Evolutionary conservation across 1,140 invertebrate genomes (phyloP), one percentile per base, ranked within the genome.

Genomic region (Rhagoletis zephyria): DNA sequence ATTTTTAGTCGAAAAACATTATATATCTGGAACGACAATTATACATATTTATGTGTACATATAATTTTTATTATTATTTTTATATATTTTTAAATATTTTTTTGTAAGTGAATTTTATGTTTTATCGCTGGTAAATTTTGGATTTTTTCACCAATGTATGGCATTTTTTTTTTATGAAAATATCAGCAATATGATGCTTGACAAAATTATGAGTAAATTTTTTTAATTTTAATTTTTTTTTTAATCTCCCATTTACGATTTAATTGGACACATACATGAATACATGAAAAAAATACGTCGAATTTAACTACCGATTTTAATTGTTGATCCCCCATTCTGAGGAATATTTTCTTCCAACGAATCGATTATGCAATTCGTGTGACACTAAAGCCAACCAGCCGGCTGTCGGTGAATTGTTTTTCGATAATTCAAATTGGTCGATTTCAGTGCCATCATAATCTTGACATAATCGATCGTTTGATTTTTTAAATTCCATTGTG

Each of bases 401-500:
- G 70, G 48, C 74, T 81, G 45, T 19, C 2, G 51, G 51, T 56
- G 51, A 7, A 7, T 56, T 5, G 51, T 56, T n/a, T 56, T 81
- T 81, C 74, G 14, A 12, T 30, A 56, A 74, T 19, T 56, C 48
- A 51, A 59, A 1, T 19, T 77, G 45, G 7, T 56, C 45, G 19
- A n/a, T n/a, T 19, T 51, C 16, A 56, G 48, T 81, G 48, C 74
- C 74, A n/a, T 56, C 30, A 30, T 30, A 30, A 30, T 30, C 45
- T 56, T 81, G 74, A 30, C 74, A 81, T 81, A 81, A 81, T 56
- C 74, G 74, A 81, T 81, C 56, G 85, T 86, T 86, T 45, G 59
- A 48, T 48, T 63, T 86, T 30, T 61, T 87, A 65, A 87, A 87
- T 87, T 87, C 86, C 86, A 67, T 87, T 87, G 86, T 87, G 86